These are phyloP conservation scores for Cyphomyrmex costatus DNA, from an alignment of 1,140 invertebrate genomes.

Conservation along the genomic window DNA sequence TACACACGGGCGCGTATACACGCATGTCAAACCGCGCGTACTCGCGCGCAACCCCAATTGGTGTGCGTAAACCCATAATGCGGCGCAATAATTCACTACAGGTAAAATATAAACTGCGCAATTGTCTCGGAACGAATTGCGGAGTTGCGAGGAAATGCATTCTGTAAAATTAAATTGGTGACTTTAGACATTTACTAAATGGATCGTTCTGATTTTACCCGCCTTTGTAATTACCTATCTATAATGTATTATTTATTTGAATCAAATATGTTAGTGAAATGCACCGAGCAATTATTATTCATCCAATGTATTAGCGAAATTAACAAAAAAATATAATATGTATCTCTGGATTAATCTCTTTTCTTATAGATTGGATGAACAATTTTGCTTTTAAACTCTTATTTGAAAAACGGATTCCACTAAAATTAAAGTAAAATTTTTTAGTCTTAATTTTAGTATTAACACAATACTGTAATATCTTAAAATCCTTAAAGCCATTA, in stretches of 20 bases:
- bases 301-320: neutral
- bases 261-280: neutral
- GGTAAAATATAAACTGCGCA: conserved; percentile 71
- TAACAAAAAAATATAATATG: neutral
- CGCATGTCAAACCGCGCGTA: too few relatives aligned
- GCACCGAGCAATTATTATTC: too few relatives aligned
- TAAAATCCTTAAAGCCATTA: conserved; percentile 28
- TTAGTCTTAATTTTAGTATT: too few relatives aligned
- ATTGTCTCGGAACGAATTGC: conserved; percentile 42
- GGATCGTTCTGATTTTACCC: neutral
- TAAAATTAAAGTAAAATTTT: too few relatives aligned
- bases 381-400: neutral
- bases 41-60: neutral
- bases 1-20: too few relatives aligned
- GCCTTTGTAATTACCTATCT: neutral
- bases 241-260: too few relatives aligned
- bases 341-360: neutral
- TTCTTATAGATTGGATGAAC: neutral
- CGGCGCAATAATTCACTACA: conserved; percentile 74
- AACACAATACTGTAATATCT: neutral
- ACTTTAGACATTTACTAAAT: neutral
- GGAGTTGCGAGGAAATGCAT: neutral
- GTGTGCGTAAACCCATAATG: conserved; percentile 64
- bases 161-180: conserved; percentile 6
- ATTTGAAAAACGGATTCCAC: too few relatives aligned